Evolutionary conservation across 2,888 invertebrate genomes (phyloP), one percentile per base, ranked within the genome.

Genomic region (Mythimna lalbum): DNA sequence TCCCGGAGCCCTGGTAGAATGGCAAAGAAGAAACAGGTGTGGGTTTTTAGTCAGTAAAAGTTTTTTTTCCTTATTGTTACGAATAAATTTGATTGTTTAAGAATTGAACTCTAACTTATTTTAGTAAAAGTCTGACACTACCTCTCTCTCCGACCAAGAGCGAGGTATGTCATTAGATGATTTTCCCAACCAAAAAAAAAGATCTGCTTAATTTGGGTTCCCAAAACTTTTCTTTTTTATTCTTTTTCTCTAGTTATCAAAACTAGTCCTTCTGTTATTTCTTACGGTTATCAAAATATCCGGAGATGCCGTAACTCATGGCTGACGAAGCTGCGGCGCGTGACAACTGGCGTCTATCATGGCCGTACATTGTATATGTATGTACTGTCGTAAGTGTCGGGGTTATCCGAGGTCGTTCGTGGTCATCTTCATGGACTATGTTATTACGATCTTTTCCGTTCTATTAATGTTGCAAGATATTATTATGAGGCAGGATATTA

Each of bases 301-400:
- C 39, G 57, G 57, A 67, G 56, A 76, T 67, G 31, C 10, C 61
- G 53, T 64, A 57, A 78, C 47, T 66, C 57, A 62, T 64, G 36
- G 72, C n/a, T 56, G 52, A 55, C 67, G 36, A 50, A 67, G 80
- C 47, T 52, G 50, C 23, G 66, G 57, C 49, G 71, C 76, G 63
- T 79, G 70, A 79, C 80, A 76, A 64, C 66, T 71, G 67, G 14
- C 57, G 53, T 56, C 56, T 63, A 53, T 61, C 33, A 78, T 53
- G 4, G 9, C 33, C 14, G 19, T 27, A 66, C 56, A 27, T 21
- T n/a, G 21, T 50, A 17, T 63, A 56, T 59, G 27, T 31, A 21
- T 6, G 21, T 33, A n/a, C 27, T 52, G 27, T 50, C 47, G 53
- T 60, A 62, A 63, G 60, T 12, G 61, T 56, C 17, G 69, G 69